Percentiles rank a stretch among this genome's conserved stretches.
Evolutionary conservation across 2,113 vertebrate genomes (phyloP).

Genomic region (Podiceps cristatus): DNA sequence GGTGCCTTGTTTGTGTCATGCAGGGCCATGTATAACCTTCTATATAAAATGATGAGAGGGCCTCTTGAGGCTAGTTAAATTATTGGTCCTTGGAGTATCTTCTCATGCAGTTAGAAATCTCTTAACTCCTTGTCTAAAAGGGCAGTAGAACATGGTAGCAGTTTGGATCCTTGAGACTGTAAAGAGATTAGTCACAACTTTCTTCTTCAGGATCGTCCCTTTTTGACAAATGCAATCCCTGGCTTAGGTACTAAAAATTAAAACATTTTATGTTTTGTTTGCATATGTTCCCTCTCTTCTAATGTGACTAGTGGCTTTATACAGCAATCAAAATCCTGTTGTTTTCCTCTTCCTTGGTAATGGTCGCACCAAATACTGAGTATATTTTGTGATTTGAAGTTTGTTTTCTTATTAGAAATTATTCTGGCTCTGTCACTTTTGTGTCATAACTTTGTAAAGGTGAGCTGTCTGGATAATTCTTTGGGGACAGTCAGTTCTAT

Average conservation of each 20-base stretch:
- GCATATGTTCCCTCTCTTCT: not conserved
- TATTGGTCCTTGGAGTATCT: conserved; percentile 10
- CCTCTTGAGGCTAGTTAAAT: not conserved
- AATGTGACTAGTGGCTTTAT: rapidly evolving
- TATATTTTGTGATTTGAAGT: not conserved
- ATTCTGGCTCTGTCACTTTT: not conserved
- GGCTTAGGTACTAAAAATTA: not conserved
- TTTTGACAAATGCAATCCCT: not conserved
- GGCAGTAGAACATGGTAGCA: not conserved
- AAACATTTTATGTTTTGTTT: not conserved
- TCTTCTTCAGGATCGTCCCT: not conserved
- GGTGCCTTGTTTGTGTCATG: not conserved
- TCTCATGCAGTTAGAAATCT: not conserved
- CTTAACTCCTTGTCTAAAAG: not conserved
- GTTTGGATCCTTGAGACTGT: not conserved
- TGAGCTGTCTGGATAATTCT: not conserved
- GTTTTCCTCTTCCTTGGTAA: not conserved
- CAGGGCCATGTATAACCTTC: not conserved
- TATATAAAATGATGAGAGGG: not conserved
- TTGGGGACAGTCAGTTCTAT: not conserved
- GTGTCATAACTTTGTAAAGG: conserved; percentile 1
- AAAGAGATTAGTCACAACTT: not conserved
- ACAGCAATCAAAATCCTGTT: not conserved
- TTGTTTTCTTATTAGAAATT: not conserved
- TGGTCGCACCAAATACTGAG: not conserved